Conservation (phyloP, 2,113 vertebrate species). For the Colossoma macropomum region DNA sequence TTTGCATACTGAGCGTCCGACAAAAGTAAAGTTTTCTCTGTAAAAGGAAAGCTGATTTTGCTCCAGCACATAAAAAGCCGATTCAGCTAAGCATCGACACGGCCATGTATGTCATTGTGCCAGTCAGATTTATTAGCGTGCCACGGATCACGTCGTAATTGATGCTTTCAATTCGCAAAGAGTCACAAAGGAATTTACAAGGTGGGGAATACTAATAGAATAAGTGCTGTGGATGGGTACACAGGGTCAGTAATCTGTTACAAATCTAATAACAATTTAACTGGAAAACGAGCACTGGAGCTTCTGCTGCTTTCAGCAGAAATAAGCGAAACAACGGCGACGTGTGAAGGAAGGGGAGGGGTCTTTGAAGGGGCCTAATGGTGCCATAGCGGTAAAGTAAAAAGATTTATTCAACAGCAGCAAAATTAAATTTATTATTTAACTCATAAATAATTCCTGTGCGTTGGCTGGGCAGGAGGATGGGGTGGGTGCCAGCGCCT, state of each 20-base stretch:
- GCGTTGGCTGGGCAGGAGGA: slow-evolving; percentile 50
- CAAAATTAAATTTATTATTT: slow-evolving; percentile 78
- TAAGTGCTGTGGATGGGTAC: slow-evolving; percentile 61
- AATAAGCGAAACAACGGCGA: slow-evolving; percentile 50
- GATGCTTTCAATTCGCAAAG: slow-evolving; percentile 73
- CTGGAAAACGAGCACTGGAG: slow-evolving; percentile 66
- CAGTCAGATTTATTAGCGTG: slow-evolving; percentile 65
- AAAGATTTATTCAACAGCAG: slow-evolving; percentile 72
- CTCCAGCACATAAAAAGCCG: slow-evolving; percentile 31
- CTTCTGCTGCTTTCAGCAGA: slow-evolving; percentile 76
- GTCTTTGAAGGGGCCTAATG: background rate
- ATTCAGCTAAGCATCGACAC: slow-evolving; percentile 33
- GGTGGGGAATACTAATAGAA: slow-evolving; percentile 66
- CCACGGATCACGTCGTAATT: slow-evolving; percentile 61
- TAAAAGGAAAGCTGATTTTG: slow-evolving; percentile 49
- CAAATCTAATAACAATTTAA: slow-evolving; percentile 74
- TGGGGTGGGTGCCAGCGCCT: slow-evolving; percentile 31
- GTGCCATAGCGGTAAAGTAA: slow-evolving; percentile 73
- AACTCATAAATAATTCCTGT: slow-evolving; percentile 79
- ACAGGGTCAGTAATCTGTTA: slow-evolving; percentile 66
- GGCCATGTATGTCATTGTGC: slow-evolving; percentile 14
- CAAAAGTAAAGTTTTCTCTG: slow-evolving; percentile 36
- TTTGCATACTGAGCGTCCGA: slow-evolving; percentile 60
- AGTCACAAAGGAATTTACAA: slow-evolving; percentile 73
- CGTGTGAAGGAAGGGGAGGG: background rate